Evolutionary conservation across 2,113 vertebrate species (phyloP), one percentile per base, ranked within the genome.

Genomic region (Pandion haliaetus): DNA sequence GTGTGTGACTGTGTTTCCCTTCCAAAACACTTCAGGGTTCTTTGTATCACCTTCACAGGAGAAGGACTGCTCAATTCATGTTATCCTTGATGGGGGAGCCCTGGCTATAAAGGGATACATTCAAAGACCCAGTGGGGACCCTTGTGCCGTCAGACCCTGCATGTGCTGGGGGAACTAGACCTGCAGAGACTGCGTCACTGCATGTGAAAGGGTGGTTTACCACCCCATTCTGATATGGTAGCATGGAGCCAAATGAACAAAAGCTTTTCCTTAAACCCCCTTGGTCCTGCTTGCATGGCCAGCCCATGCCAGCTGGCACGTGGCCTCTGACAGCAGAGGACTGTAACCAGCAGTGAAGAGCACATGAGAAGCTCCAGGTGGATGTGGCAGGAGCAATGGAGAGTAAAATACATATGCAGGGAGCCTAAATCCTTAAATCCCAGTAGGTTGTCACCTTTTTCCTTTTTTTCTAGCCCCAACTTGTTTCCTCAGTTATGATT

Each of bases 111-210:
- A 13, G 38, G 8, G 24, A 17, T 4, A 12, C 13, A 6, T 8
- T 45, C 47, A 9, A 6, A 66, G 47, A 54, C 58, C 42, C 42
- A 24, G 28, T 2, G 0, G 0, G 16, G n/a, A 32, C 6, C 12
- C 2, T 17, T 6, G n/a, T 23, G n/a, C 84, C 52, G 26, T 34
- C 38, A 38, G 47, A 58, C 14, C 20, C 21, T 15, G 26, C 0
- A 1, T 7, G 20, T 79, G 34, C 47, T 10, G 3, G 36, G 13
- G 73, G 31, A 58, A 17, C 8, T 31, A 47, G n/a, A 44, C 29
- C 49, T 47, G 40, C 12, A 32, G 72, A 44, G 40, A 6, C 9
- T 13, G 44, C 3, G 9, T 18, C 26, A 3, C 55, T 52, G 67
- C 36, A 3, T 10, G 42, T 24, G 36, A 32, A 61, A 40, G 52